Conservation (phyloP, 2,797 vertebrate species). For the Sebastes oblongus region DNA sequence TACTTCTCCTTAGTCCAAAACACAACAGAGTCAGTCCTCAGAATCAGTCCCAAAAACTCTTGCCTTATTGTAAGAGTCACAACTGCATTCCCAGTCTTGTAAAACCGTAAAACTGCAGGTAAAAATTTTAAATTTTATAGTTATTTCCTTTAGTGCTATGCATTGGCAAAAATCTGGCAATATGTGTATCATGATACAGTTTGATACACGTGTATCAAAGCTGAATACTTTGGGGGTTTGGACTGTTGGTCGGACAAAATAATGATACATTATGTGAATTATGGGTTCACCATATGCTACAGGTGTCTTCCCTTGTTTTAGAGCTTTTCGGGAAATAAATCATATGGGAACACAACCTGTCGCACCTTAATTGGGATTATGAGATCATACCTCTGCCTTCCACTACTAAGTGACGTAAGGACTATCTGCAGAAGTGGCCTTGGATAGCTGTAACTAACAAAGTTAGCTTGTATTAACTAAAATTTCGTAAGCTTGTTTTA, state of each 20-base stretch:
- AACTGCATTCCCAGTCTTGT: not conserved
- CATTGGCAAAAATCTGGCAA: no score
- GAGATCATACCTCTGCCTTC: not conserved
- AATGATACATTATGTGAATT: not conserved
- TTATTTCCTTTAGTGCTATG: no score
- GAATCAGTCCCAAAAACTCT: not conserved
- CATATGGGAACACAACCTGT: not conserved
- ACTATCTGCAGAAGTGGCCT: not conserved
- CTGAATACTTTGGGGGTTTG: not conserved
- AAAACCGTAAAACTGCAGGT: not conserved
- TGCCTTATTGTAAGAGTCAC: not conserved
- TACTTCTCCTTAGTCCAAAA: not conserved
- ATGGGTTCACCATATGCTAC: not conserved
- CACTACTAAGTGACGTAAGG: no score
- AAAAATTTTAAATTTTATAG: rapidly evolving
- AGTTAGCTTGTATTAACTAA: not conserved
- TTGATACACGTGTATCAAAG: no score
- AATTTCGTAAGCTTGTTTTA: not conserved
- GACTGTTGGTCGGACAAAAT: not conserved
- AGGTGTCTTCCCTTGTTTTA: not conserved
- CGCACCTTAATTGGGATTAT: not conserved
- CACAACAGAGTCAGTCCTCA: not conserved
- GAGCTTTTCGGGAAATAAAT: not conserved
- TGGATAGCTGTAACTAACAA: not conserved
- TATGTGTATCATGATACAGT: no score